phyloP scores from a whole-genome alignment of 2,888 invertebrate species.

The Pseudococcus viburni region DNA sequence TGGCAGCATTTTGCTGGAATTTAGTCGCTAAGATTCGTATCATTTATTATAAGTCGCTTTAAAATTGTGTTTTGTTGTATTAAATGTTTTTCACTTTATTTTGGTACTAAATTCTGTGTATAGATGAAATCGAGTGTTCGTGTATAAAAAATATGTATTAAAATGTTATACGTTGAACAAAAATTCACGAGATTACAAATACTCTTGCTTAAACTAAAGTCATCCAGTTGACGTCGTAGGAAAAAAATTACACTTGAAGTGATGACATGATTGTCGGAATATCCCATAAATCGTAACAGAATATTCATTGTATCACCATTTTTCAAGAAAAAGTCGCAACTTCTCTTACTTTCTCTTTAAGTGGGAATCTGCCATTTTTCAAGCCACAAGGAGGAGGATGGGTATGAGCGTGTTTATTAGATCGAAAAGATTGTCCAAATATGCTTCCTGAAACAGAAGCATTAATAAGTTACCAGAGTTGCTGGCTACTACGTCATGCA shows the following conservation, averaged over 20 bases:
- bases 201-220: neutral
- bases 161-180: neutral
- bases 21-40: slow-evolving; percentile 61
- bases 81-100: neutral
- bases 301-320: neutral
- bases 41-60: slow-evolving; percentile 59
- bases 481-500: no score
- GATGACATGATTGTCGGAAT: no score
- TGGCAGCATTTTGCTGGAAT: slow-evolving; percentile 58
- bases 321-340: neutral
- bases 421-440: slow-evolving; percentile 1
- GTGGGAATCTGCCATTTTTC: neutral
- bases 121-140: neutral
- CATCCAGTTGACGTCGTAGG: neutral
- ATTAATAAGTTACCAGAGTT: neutral
- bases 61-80: neutral
- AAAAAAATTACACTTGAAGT: neutral
- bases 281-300: neutral
- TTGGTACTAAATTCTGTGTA: neutral
- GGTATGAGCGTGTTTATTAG: neutral
- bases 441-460: neutral
- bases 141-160: neutral
- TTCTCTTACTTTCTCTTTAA: neutral
- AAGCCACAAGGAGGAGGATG: neutral
- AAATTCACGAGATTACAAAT: no score